Base-by-base conservation (phyloP, 2,888 invertebrate genomes). In the Drosophila buzzatii region DNA sequence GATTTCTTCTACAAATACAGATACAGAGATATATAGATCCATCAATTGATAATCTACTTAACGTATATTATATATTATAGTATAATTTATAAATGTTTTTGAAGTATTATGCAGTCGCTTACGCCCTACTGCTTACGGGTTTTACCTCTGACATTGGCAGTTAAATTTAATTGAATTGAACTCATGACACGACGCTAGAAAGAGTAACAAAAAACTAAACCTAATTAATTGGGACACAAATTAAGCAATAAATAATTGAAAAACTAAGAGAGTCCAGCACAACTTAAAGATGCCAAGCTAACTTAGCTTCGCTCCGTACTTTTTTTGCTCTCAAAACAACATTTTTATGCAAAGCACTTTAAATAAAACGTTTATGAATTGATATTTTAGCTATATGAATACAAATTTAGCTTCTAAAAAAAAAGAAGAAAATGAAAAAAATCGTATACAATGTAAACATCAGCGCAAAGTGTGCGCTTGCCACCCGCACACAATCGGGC, bases 131-230 rank as follows among this genome's bases (percentile, higher is more conserved):
- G 5, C n/a, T n/a, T n/a, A n/a, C n/a, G n/a, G 4, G 1, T 3
- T 31, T n/a, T 5, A 6, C 37, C 9, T 37, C 58, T 61, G 62
- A 57, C 61, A 70, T 45, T 79, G 64, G 41, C 70, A 62, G 68
- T 62, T 59, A 52, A 61, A 52, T 76, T 62, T 79, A 79, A 73
- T 81, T 82, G 61, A 82, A 82, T 81, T 79, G 76, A 73, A 53
- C 58, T 47, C 67, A 63, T 72, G 63, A 70, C 65, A 35, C 69
- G 39, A 47, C 42, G 56, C 35, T 61, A 37, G 33, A 39, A 20
- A 6, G 27, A 27, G 27, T 27, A 27, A n/a, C 16, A 41, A 27
- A 55, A 59, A 42, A 47, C 51, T 45, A 35, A 52, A 45, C 37
- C 41, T 77, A 79, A 81, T 76, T 66, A 76, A 81, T 59, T 61